Evolutionary conservation across 2,113 vertebrate species (phyloP).

Genomic region (Tricholaema leucomelas): DNA sequence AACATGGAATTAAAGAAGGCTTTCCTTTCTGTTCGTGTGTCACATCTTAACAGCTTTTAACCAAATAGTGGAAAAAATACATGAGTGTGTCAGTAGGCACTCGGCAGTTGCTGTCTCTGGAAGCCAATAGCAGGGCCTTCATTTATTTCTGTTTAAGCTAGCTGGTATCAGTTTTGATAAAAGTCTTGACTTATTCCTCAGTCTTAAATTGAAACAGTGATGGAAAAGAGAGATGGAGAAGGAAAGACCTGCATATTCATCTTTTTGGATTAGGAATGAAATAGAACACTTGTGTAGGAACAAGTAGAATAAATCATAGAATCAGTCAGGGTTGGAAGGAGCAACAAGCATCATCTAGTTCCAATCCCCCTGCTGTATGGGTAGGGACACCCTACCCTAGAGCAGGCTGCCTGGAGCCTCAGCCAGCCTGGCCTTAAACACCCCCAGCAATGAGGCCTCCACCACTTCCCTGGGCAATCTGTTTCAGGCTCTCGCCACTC

Average conservation of each 20-base stretch:
- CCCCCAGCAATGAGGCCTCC: too few relatives aligned
- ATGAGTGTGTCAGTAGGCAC: background rate
- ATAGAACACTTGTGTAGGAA: background rate
- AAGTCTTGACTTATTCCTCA: background rate
- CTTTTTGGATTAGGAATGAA: too few relatives aligned
- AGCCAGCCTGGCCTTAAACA: too few relatives aligned
- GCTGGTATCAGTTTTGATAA: background rate
- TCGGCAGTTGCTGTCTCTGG: background rate
- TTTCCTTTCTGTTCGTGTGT: background rate
- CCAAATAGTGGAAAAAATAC: conserved; percentile 1
- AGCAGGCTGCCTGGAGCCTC: too few relatives aligned
- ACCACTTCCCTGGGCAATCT: too few relatives aligned
- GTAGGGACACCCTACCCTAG: too few relatives aligned
- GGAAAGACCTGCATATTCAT: background rate
- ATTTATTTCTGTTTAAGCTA: background rate
- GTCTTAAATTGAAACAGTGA: background rate
- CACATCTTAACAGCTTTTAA: background rate
- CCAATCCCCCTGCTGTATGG: too few relatives aligned
- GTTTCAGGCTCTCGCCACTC: too few relatives aligned
- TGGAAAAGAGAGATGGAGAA: background rate
- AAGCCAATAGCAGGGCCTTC: background rate
- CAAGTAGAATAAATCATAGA: too few relatives aligned
- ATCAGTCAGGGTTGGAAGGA: too few relatives aligned
- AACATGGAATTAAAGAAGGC: background rate
- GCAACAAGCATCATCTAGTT: too few relatives aligned